phyloP scores from a whole-genome alignment of 2,797 vertebrate species.

The Cossypha dichroa region DNA sequence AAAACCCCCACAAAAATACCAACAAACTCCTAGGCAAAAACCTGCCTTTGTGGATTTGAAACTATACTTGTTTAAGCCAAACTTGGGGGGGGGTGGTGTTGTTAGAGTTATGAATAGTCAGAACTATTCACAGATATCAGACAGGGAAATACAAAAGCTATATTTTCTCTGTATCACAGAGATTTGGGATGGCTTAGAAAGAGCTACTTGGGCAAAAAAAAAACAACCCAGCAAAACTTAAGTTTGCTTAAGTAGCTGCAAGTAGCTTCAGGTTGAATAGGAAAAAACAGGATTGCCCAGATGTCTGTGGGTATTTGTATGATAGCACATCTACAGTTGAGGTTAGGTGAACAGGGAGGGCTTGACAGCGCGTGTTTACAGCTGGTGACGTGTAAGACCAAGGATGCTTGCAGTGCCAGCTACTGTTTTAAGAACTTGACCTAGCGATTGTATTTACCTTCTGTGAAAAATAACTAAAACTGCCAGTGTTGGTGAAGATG shows the following conservation, averaged over 20 bases:
- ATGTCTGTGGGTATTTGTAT: neutral
- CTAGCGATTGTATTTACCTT: neutral
- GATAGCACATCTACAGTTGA: neutral
- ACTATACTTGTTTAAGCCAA: neutral
- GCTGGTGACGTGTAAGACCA: neutral
- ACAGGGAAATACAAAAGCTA: neutral
- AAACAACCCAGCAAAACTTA: neutral
- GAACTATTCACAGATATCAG: neutral
- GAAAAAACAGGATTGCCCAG: neutral
- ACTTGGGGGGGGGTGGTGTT: neutral
- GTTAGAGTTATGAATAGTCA: neutral
- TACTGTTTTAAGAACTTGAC: neutral
- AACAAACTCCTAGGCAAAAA: accelerated
- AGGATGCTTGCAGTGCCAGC: neutral
- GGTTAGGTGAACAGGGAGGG: neutral
- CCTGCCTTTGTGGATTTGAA: neutral
- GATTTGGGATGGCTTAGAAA: neutral
- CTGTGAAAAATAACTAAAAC: neutral
- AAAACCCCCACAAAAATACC: neutral
- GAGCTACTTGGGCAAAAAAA: neutral
- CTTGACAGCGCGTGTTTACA: neutral
- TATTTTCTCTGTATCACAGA: neutral
- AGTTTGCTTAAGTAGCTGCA: neutral
- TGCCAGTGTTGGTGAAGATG: neutral
- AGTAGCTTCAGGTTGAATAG: neutral